Percentiles rank a stretch among this genome's conserved stretches.
Conservation (phyloP, 2,113 vertebrate species). For the Acrocephalus kingi region DNA sequence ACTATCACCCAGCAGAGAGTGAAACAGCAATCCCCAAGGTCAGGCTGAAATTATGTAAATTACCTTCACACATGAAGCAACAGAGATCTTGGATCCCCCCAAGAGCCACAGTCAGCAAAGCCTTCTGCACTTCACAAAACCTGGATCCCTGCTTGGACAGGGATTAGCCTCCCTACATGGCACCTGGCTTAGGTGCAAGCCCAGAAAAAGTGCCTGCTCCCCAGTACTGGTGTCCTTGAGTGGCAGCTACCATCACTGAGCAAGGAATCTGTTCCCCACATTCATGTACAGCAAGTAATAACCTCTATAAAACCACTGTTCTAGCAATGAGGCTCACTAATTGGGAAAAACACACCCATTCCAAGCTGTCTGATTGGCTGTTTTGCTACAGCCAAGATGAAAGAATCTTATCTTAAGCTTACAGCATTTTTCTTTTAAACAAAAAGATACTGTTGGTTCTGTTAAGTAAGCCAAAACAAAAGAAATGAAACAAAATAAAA, state of each 20-base stretch:
- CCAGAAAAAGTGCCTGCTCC: background rate
- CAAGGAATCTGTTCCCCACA: background rate
- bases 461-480: background rate
- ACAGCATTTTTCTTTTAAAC: background rate
- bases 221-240: accelerated
- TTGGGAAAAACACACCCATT: background rate
- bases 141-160: background rate
- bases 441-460: background rate
- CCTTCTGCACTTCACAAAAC: background rate
- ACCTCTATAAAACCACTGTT: background rate
- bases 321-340: background rate
- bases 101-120: background rate
- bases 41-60: background rate
- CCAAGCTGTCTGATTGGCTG: background rate
- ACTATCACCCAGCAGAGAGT: background rate
- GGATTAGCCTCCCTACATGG: background rate
- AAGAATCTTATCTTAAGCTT: background rate
- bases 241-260: background rate
- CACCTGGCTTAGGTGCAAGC: background rate
- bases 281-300: background rate
- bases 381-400: background rate
- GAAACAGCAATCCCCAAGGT: background rate
- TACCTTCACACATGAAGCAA: background rate
- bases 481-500: background rate
- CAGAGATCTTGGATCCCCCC: background rate